Base-by-base conservation (phyloP, 2,888 invertebrate species). In the Mythimna albipuncta region DNA sequence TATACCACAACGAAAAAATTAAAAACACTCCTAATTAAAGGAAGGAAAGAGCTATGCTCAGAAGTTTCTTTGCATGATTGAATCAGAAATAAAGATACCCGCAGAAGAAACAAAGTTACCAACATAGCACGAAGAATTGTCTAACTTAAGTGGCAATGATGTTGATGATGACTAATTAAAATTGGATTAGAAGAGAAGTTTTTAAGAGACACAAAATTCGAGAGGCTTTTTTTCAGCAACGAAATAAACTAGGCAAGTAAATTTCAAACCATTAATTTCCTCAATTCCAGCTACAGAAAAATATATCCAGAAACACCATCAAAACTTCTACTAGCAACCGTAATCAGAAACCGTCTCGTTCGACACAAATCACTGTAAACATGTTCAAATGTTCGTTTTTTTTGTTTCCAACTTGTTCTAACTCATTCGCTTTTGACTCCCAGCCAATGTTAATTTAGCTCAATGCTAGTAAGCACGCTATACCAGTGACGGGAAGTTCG, bases 371-470 rank as follows among this genome's bases (percentile, higher is more conserved):
- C 84, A 81, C 84, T 72, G 65, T 65, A 67, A 84, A 67, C 77
- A 81, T 84, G 84, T 81, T 76, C 38, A 64, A 72, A 83, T 65
- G 57, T 65, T 70, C 63, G 38, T 72, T 75, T 82, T 78, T 77
- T 81, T 26, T 74, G 67, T 67, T 74, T 54, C 16, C 64, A 85
- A 84, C 75, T 87, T 82, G 78, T 79, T 82, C 75, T 75, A 85
- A 87, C 83, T 85, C 83, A 85, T 82, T 81, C 79, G 80, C 73
- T 77, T 89, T 89, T 90, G 89, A 90, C 75, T 82, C 85, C 21
- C 69, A 85, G 89, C 89, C 90, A 90, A 89, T 89, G 86, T 86
- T 90, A 85, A 86, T 82, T 83, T 84, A 73, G 73, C 75, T 76
- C 79, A 77, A 82, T 84, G 85, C 79, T 75, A 68, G 81, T 72